phyloP scores from a whole-genome alignment of 1,140 invertebrate genomes.

The Ceratoteleas bidentatus region DNA sequence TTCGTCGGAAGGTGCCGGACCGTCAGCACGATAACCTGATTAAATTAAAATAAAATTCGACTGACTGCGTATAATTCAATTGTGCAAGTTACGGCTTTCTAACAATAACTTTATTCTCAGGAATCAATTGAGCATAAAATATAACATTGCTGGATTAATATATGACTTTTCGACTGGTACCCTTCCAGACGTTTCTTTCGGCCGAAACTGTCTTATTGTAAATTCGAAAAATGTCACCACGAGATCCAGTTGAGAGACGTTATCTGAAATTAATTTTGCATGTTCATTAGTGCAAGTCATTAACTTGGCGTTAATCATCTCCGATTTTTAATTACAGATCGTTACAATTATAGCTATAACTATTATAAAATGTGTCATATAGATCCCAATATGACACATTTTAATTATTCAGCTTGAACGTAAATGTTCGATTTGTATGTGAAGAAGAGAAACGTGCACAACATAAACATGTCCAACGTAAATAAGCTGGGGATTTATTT shows the following conservation, averaged over 20 bases:
- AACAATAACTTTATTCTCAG: neutral
- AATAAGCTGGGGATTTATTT: neutral
- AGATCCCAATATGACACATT: too few species aligned
- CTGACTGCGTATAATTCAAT: conserved; percentile 5
- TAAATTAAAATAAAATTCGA: neutral
- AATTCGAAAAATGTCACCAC: neutral
- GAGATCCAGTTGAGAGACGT: conserved; percentile 8
- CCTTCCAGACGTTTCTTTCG: conserved; percentile 22
- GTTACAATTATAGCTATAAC: too few species aligned
- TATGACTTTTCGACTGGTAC: conserved; percentile 18
- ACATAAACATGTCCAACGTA: neutral
- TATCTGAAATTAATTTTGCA: conserved; percentile 5
- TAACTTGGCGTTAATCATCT: too few species aligned
- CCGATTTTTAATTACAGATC: too few species aligned
- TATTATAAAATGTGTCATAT: too few species aligned
- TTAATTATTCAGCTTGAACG: too few species aligned
- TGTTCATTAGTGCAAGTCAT: neutral
- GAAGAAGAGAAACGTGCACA: neutral
- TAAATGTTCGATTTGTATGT: neutral
- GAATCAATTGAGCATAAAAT: neutral
- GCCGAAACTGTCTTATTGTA: neutral
- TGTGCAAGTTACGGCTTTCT: neutral
- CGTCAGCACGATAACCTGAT: neutral
- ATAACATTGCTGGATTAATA: conserved; percentile 9
- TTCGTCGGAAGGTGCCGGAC: neutral